Conservation (phyloP, 2,888 invertebrate species). For the Microctonus aethiopoides region DNA sequence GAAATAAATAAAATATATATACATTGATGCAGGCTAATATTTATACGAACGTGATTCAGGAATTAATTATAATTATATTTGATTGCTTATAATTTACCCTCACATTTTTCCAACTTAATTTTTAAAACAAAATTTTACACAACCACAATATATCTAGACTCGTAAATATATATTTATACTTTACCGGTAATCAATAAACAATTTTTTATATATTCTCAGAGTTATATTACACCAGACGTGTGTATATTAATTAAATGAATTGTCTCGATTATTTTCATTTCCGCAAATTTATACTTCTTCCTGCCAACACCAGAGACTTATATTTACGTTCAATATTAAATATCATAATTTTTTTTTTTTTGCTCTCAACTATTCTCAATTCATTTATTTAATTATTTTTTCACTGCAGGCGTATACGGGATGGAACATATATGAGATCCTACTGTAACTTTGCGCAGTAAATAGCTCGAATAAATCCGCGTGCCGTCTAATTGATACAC, state of each 20-base stretch:
- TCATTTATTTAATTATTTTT: neutral
- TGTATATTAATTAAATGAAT: conserved; percentile 25
- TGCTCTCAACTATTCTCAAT: neutral
- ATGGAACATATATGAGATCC: conserved; percentile 14
- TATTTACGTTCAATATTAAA: neutral
- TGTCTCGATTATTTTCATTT: conserved; percentile 22
- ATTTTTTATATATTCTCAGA: no score
- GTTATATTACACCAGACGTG: no score
- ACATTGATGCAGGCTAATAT: neutral
- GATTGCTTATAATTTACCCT: neutral
- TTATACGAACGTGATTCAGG: neutral
- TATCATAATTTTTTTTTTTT: neutral
- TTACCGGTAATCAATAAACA: no score
- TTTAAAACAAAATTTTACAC: neutral
- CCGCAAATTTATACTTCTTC: conserved; percentile 9
- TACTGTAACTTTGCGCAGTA: conserved; percentile 49
- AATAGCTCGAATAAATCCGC: conserved; percentile 59
- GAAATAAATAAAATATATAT: no score
- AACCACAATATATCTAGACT: no score
- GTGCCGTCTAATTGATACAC: conserved; percentile 51
- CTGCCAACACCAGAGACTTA: neutral
- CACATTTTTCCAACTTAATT: neutral
- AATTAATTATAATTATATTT: neutral
- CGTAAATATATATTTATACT: neutral
- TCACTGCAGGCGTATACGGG: neutral